Evolutionary conservation across 92 coral and sea anemone genomes (phyloP).

Genomic region (Siderastrea radians): DNA sequence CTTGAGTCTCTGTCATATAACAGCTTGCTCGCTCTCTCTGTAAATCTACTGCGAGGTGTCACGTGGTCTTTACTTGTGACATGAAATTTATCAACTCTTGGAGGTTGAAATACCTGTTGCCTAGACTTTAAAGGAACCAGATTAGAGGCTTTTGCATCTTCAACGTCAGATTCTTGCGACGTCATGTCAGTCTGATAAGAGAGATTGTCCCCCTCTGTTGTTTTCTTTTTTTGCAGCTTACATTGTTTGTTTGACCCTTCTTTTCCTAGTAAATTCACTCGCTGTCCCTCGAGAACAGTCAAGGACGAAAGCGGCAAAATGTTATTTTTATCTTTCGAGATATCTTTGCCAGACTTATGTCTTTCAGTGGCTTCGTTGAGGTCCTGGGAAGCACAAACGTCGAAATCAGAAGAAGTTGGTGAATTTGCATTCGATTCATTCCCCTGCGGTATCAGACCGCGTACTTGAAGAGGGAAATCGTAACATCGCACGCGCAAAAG

Average conservation of each 20-base stretch:
- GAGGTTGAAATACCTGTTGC: background rate
- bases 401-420: background rate
- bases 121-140: background rate
- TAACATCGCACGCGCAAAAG: background rate
- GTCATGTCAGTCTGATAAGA: background rate
- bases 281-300: slow-evolving; percentile 24
- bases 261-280: slow-evolving; percentile 30
- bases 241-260: slow-evolving; percentile 4
- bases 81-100: background rate
- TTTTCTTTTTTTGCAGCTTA: background rate
- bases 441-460: background rate
- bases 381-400: background rate
- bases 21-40: background rate
- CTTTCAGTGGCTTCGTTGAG: background rate
- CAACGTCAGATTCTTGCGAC: background rate
- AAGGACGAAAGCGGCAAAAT: background rate
- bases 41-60: background rate
- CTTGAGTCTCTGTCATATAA: background rate
- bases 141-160: background rate
- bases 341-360: background rate
- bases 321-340: background rate
- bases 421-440: background rate
- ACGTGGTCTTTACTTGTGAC: background rate
- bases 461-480: slow-evolving; percentile 31
- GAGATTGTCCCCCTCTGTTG: background rate